phyloP scores from a whole-genome alignment of 1,140 invertebrate species.

The Batillaria attramentaria region DNA sequence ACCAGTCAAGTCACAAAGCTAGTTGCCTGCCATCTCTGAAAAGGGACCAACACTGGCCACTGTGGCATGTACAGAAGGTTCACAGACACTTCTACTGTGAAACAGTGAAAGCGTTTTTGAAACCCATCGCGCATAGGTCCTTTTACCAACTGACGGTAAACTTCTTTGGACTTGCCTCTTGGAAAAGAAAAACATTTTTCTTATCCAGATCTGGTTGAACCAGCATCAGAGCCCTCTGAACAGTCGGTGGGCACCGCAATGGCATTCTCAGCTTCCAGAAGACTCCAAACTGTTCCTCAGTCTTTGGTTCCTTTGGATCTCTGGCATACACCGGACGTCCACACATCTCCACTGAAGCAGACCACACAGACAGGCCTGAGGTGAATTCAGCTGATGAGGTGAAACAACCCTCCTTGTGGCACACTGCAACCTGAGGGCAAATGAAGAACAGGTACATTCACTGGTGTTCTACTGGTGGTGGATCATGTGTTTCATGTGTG shows the following conservation, averaged over 20 bases:
- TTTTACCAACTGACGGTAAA: no score
- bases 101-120: no score
- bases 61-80: no score
- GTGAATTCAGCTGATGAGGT: not conserved
- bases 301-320: not conserved
- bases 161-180: not conserved
- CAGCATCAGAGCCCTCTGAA: slow-evolving; percentile 18
- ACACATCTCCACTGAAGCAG: not conserved
- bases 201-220: slow-evolving; percentile 10
- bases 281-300: slow-evolving; percentile 6
- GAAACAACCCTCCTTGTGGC: not conserved
- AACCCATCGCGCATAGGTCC: no score
- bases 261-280: slow-evolving; percentile 4
- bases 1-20: no score
- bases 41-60: no score
- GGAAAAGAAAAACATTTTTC: slow-evolving; percentile 4
- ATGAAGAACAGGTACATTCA: no score
- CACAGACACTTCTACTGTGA: no score
- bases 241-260: not conserved
- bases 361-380: slow-evolving; percentile 9
- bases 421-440: no score
- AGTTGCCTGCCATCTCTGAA: no score
- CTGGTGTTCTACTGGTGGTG: no score
- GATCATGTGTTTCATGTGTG: no score
- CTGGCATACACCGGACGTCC: not conserved